Percentiles rank a stretch among this genome's conserved stretches.
Conservation (phyloP, 2,888 invertebrate genomes). For the Drosophila affinis region DNA sequence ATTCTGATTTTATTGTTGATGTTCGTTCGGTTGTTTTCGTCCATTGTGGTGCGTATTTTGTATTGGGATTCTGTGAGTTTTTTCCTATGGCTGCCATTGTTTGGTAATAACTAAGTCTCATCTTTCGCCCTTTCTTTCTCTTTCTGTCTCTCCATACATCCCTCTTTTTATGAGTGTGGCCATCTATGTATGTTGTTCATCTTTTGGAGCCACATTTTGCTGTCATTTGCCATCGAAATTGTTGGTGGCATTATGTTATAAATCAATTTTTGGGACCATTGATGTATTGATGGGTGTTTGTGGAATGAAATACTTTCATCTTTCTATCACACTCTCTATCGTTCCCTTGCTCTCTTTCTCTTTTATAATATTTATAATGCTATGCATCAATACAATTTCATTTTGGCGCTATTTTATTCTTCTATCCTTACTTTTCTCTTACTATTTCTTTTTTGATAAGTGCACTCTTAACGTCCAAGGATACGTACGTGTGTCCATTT, state of each 20-base stretch:
- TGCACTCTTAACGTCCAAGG: conserved; percentile 47
- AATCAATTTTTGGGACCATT: conserved; percentile 20
- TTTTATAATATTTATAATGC: not conserved
- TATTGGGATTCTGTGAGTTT: conserved; percentile 17
- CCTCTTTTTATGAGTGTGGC: not conserved
- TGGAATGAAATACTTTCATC: conserved; percentile 2
- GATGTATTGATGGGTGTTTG: conserved; percentile 5
- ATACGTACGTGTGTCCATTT: conserved; percentile 52
- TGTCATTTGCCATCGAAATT: conserved; percentile 35
- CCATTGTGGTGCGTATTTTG: not conserved
- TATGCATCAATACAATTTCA: conserved; percentile 15
- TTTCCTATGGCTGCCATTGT: not conserved
- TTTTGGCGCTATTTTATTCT: conserved; percentile 23
- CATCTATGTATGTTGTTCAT: not conserved
- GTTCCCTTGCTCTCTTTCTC: not conserved
- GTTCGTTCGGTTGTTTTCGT: not conserved
- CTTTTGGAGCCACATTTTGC: conserved; percentile 28
- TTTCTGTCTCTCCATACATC: not conserved
- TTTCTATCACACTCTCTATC: conserved; percentile 6
- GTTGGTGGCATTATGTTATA: conserved; percentile 22
- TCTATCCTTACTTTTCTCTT: not conserved
- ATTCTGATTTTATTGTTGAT: not conserved
- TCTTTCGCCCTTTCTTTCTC: not conserved
- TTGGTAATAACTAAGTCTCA: conserved; percentile 29
- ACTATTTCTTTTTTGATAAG: conserved; percentile 32